Percentiles rank a stretch among this genome's conserved stretches.
Conservation (phyloP, 2,888 invertebrate genomes). For the Junonia oenone region DNA sequence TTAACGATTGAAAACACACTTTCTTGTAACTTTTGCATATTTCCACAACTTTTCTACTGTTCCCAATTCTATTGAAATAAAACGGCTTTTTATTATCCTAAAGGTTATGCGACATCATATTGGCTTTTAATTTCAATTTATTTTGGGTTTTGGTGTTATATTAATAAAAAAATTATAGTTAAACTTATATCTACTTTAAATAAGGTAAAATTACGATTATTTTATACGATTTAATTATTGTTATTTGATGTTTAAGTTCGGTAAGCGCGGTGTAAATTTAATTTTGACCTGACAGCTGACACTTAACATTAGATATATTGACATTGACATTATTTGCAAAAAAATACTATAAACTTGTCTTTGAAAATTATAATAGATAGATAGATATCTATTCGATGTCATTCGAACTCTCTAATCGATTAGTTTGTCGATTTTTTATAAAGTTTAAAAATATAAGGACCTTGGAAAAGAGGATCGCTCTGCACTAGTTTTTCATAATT, state of each 20-base stretch:
- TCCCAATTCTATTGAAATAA: constrained; percentile 2
- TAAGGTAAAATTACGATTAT: constrained; percentile 1
- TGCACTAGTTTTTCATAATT: too few species aligned
- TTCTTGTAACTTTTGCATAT: constrained; percentile 70
- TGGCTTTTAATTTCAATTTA: constrained; percentile 9
- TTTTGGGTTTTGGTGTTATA: background rate
- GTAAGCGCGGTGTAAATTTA: constrained; percentile 17
- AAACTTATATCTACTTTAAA: constrained; percentile 14
- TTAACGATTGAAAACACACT: constrained; percentile 64
- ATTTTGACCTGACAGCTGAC: constrained; percentile 1
- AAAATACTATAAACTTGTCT: background rate
- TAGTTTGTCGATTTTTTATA: too few species aligned
- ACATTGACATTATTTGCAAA: background rate
- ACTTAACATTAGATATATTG: background rate
- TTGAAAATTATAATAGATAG: background rate
- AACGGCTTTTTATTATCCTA: constrained; percentile 13
- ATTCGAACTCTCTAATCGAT: too few species aligned
- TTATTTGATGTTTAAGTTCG: constrained; percentile 17
- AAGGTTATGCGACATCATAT: constrained; percentile 22
- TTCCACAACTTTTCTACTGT: constrained; percentile 2
- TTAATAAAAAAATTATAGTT: background rate
- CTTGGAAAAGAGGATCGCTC: too few species aligned
- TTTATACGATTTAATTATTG: constrained; percentile 1
- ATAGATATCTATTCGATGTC: too few species aligned
- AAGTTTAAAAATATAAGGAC: too few species aligned